Evolutionary conservation across 1,140 invertebrate genomes (phyloP), one percentile per base, ranked within the genome.

Genomic region (Diploscapter pachys): DNA sequence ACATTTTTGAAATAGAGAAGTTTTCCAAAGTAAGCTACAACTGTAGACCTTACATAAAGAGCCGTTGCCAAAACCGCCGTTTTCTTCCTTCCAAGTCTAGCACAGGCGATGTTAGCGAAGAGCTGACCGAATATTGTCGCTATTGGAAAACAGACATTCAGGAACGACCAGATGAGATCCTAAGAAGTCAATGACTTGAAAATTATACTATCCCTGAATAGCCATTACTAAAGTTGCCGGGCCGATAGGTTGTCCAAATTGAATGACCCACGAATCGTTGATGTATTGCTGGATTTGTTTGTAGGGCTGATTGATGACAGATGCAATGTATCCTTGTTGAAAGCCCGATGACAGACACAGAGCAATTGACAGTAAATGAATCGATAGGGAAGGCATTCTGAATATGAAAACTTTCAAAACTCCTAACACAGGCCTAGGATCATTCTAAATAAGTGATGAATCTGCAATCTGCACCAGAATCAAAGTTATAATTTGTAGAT

Each of bases 101-200:
- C 71, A 51, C 77, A 78, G 54, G 73, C 54, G 63, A 65, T 72
- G 51, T 66, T 76, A 5, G 77, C 77, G 8, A 78, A 48, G 52
- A 78, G 73, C 53, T 78, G 77, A 31, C 77, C 77, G 55, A 78
- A 63, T 56, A 78, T 78, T n/a, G 77, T 78, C 9, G 77, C 75
- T 48, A 78, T 56, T 48, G 77, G 77, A 64, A 77, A 78, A 50
- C 52, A 72, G 48, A 78, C 70, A 52, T 78, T 78, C 63, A 78
- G 75, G 11, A 70, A 63, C 51, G 77, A 76, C 77, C 77, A 78
- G n/a, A 78, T 66, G 50, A 78, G 13, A 56, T 78, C 65, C 76
- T 78, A 64, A 73, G 75, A 73, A 6, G 5, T 11, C 4, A 63
- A 9, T 11, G 31, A 31, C 31, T 31, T 31, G 31, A 31, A 31